Conservation (phyloP, 2,113 vertebrate species). For the Phodopus roborovskii region DNA sequence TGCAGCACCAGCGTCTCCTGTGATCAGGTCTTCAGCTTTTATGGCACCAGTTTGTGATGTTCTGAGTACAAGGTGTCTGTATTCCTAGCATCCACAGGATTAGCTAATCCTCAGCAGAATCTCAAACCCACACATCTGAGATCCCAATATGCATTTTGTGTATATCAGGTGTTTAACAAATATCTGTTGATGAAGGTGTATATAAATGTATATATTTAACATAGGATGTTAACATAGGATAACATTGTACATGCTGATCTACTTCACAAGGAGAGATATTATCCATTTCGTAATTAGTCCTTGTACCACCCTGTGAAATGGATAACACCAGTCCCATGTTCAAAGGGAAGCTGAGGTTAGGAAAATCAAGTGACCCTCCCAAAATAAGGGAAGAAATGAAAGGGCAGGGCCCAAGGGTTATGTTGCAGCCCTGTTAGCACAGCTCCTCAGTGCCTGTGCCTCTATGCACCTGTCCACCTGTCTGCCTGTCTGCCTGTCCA, state of each 20-base stretch:
- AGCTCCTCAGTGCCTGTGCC: background rate
- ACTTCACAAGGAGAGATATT: background rate
- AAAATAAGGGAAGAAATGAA: background rate
- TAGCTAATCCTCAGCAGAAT: background rate
- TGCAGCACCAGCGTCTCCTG: background rate
- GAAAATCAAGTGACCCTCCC: background rate
- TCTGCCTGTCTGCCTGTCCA: background rate
- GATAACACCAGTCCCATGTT: background rate
- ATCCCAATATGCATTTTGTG: background rate
- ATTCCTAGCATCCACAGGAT: background rate
- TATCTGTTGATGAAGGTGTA: slow-evolving; percentile 28
- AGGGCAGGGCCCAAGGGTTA: background rate
- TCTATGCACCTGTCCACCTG: background rate
- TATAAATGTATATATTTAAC: background rate
- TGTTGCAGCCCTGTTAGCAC: background rate
- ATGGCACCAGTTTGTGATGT: background rate
- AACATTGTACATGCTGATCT: background rate
- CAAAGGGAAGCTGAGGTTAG: slow-evolving; percentile 25
- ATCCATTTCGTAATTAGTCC: background rate
- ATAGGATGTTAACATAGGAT: background rate
- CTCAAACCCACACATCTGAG: background rate
- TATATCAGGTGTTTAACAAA: background rate
- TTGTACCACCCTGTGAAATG: background rate
- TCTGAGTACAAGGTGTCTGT: background rate
- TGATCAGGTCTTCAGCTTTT: background rate